Conservation (phyloP, 2,113 vertebrate genomes). For the Chaetorhynchus papuensis region DNA sequence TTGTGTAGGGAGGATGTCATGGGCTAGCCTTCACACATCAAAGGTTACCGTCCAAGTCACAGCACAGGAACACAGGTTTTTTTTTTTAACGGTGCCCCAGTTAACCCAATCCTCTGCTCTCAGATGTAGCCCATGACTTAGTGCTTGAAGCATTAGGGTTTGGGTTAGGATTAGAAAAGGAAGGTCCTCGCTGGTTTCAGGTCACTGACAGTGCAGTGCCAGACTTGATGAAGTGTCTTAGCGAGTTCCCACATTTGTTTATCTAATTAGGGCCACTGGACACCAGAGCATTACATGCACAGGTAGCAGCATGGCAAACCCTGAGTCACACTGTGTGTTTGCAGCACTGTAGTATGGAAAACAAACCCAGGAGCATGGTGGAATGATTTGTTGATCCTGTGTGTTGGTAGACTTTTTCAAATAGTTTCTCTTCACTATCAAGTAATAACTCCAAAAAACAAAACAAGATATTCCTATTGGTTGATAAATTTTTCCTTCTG, state of each 20-base stretch:
- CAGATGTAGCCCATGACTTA: not conserved
- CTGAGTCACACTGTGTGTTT: accelerated
- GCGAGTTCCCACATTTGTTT: not conserved
- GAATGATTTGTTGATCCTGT: not conserved
- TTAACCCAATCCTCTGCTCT: not conserved
- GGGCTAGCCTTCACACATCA: not conserved
- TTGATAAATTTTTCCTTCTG: not conserved
- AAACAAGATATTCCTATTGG: not conserved
- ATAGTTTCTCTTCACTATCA: not conserved
- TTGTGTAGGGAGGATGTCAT: not conserved
- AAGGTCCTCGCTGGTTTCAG: not conserved
- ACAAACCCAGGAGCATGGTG: not conserved
- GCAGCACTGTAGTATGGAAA: not conserved
- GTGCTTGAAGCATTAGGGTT: not conserved
- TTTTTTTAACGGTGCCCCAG: not conserved
- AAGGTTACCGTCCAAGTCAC: not conserved
- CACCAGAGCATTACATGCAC: not conserved
- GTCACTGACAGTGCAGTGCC: not conserved
- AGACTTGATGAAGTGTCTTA: not conserved
- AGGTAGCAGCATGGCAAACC: not conserved
- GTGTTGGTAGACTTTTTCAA: not conserved
- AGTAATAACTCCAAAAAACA: not conserved
- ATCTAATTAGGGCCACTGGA: not conserved
- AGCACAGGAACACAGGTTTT: not conserved
- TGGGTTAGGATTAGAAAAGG: not conserved